These are phyloP conservation scores for Thalassaphorura encarpata DNA, from an alignment of 1,140 invertebrate species.

Conservation along the genomic window DNA sequence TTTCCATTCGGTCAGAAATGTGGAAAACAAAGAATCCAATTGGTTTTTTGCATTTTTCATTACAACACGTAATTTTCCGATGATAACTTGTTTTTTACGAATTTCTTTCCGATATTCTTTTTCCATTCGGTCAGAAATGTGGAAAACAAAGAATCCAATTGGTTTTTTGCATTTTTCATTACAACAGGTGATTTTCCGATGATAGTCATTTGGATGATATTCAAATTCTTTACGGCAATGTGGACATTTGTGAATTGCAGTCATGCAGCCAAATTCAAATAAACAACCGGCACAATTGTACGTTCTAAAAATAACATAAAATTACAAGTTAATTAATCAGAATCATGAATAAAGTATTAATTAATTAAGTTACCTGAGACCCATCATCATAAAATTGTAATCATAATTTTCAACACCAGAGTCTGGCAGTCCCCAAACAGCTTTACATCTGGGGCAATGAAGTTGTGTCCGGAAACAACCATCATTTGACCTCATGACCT, in stretches of 20 bases:
- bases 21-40: slow-evolving; percentile 12
- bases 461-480: slow-evolving; percentile 13
- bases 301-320: too few species aligned
- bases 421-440: slow-evolving; percentile 13
- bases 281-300: slow-evolving; percentile 17
- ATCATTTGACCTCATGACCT: slow-evolving; percentile 6
- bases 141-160: slow-evolving; percentile 10
- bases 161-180: slow-evolving; percentile 14
- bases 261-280: slow-evolving; percentile 18
- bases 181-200: slow-evolving; percentile 10
- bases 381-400: slow-evolving; percentile 24
- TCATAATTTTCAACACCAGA: slow-evolving; percentile 8
- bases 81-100: slow-evolving; percentile 11
- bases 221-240: slow-evolving; percentile 7
- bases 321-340: too few species aligned
- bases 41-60: slow-evolving; percentile 8
- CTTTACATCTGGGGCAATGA: slow-evolving; percentile 11
- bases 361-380: too few species aligned
- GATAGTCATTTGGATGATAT: slow-evolving; percentile 15
- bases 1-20: slow-evolving; percentile 10
- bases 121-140: slow-evolving; percentile 10
- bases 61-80: slow-evolving; percentile 10
- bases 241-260: slow-evolving; percentile 13
- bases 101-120: slow-evolving; percentile 14
- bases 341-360: too few species aligned